phyloP scores from a whole-genome alignment of 2,888 invertebrate species.

The Phasia obesa region DNA sequence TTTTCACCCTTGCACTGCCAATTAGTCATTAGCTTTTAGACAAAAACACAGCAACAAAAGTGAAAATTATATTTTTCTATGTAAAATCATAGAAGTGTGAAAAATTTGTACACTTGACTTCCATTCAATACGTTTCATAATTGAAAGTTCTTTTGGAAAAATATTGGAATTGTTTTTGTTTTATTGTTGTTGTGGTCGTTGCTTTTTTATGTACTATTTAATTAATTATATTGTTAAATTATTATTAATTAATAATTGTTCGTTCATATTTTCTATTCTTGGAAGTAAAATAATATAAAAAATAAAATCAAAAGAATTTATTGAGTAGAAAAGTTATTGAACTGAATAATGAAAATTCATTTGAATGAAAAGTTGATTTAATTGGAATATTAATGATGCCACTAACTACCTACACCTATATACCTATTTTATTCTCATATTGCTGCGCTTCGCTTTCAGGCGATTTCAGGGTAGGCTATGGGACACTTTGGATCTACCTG shows the following conservation, averaged over 20 bases:
- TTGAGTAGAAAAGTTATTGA: not conserved
- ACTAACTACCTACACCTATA: too few species aligned
- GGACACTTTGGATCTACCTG: too few species aligned
- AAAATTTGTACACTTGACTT: constrained; percentile 23
- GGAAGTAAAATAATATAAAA: constrained; percentile 22
- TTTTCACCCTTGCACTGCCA: constrained; percentile 34
- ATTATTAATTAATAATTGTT: not conserved
- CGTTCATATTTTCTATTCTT: not conserved
- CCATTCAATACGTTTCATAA: constrained; percentile 12
- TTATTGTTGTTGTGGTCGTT: constrained; percentile 10
- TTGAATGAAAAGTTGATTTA: not conserved
- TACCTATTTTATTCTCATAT: too few species aligned
- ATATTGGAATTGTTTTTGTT: not conserved
- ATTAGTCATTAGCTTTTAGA: constrained; percentile 31
- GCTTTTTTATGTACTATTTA: constrained; percentile 4
- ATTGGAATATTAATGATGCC: too few species aligned
- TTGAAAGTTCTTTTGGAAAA: constrained; percentile 7
- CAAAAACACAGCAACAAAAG: constrained; percentile 10
- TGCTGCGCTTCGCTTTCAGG: too few species aligned
- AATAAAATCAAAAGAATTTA: not conserved
- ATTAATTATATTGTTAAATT: constrained; percentile 21
- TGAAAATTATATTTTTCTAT: constrained; percentile 29
- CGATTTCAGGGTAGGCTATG: too few species aligned
- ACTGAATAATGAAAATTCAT: not conserved
- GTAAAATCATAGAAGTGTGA: constrained; percentile 34